Base-by-base conservation (phyloP, 2,113 vertebrate species). In the Crypturellus undulatus region DNA sequence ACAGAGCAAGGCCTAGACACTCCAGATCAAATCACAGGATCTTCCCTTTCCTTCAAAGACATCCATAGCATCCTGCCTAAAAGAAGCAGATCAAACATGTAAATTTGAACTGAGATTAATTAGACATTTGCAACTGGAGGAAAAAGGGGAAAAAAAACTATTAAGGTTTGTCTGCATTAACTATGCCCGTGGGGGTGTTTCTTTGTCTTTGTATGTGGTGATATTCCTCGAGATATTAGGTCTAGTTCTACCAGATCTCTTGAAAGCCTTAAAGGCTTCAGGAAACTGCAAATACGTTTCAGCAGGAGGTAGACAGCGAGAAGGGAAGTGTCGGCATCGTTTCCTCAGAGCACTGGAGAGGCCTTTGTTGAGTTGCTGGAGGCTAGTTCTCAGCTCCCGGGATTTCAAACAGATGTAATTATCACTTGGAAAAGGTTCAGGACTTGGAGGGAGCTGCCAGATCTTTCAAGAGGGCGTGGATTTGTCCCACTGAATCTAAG, bases 401-500 rank as follows among this genome's bases (percentile, higher is more conserved):
- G 65, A 90, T 96, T 97, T 97, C 96, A 97, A 96, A 97, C 67
- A 83, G 86, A 69, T 89, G 6, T 95, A 97, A 97, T 97, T 97
- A 97, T 96, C 89, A 89, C 73, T 92, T 97, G 97, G 96, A 96
- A 51, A 62, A 59, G 14, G 47, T 97, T 97, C 97, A 97, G 93
- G 24, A 91, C 92, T 94, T 7, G 4, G 71, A 95, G 92, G 68
- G 89, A 96, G 89, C 79, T 96, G 95, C 95, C 96, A 97, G 83
- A 32, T 93, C 93, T 95, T 96, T 97, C 79, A 91, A 92, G 84
- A 93, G 28, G 49, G 59, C 18, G 13, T 85, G 45, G 91, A 58
- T 87, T 87, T 91, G 73, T 96, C 82, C 82, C 69, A 60, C 15
- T 69, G 43, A 84, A 79, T 81, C 26, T 34, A 26, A 22, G 22